Evolutionary conservation across 2,797 vertebrate genomes (phyloP).

Genomic region (Balearica regulorum): DNA sequence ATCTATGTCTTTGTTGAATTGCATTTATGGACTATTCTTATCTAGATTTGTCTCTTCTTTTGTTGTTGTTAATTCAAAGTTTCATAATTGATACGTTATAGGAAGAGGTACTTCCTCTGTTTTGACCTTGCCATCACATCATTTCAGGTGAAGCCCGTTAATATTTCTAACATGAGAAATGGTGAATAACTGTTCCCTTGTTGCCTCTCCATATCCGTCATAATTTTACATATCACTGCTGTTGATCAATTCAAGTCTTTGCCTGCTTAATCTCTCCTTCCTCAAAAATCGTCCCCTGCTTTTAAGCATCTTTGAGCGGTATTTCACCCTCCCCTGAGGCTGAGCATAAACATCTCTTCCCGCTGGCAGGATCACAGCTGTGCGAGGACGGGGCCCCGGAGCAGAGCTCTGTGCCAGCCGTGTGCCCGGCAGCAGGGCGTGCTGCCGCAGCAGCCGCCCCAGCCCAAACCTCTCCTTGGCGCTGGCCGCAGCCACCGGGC

Average conservation of each 20-base stretch:
- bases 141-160: not conserved
- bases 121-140: not conserved
- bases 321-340: not conserved
- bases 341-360: not conserved
- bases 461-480: not conserved
- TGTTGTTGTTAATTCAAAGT: not conserved
- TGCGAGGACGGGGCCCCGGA: not conserved
- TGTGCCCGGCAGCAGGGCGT: not conserved
- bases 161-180: not conserved
- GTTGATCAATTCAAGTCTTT: not conserved
- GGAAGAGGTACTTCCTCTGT: not conserved
- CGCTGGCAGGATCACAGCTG: not conserved
- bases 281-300: not conserved
- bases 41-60: not conserved
- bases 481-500: not conserved
- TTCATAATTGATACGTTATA: not conserved
- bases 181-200: not conserved
- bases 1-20: not conserved
- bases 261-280: not conserved
- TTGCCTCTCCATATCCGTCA: not conserved
- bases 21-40: not conserved
- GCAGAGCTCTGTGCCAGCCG: not conserved
- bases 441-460: not conserved
- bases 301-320: accelerated
- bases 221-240: not conserved